Evolutionary conservation across 2,113 vertebrate species (phyloP).

Genomic region (Leptobrachium ailaonicum): DNA sequence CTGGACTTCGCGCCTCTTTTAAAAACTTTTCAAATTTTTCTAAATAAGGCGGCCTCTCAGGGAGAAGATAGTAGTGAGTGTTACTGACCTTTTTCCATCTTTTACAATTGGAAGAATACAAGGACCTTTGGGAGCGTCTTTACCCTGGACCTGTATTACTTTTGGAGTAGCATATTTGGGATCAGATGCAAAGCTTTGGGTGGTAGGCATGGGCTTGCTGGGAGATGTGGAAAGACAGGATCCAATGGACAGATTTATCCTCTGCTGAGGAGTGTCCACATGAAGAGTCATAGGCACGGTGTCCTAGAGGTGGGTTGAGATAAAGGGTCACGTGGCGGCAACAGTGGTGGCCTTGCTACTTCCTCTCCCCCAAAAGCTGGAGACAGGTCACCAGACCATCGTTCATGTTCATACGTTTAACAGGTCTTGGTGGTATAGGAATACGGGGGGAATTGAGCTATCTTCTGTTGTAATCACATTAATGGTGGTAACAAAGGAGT

Average conservation of each 20-base stretch:
- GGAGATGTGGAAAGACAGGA: constrained; percentile 88
- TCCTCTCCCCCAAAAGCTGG: constrained; percentile 72
- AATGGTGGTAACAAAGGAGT: background rate
- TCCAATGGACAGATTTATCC: constrained; percentile 60
- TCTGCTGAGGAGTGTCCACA: constrained; percentile 77
- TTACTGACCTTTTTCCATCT: constrained; percentile 92
- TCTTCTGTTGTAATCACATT: constrained; percentile 66
- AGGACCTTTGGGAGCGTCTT: constrained; percentile 76
- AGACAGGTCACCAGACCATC: constrained; percentile 82
- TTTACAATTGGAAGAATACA: constrained; percentile 95
- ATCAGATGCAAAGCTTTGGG: constrained; percentile 93
- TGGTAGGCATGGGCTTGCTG: constrained; percentile 90
- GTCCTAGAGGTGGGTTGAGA: constrained; percentile 88
- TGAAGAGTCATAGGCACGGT: constrained; percentile 82
- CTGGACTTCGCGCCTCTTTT: constrained; percentile 73
- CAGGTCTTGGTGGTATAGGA: constrained; percentile 87
- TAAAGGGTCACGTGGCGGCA: constrained; percentile 88
- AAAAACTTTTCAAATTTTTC: constrained; percentile 92
- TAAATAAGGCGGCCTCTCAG: constrained; percentile 87
- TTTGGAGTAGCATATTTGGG: constrained; percentile 94
- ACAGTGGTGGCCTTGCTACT: constrained; percentile 74
- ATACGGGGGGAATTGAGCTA: constrained; percentile 87
- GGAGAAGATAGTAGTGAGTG: constrained; percentile 96
- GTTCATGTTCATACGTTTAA: constrained; percentile 70
- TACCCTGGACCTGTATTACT: constrained; percentile 86